Base-by-base conservation (phyloP, 2,888 invertebrate species). In the Phaedon cochleariae region DNA sequence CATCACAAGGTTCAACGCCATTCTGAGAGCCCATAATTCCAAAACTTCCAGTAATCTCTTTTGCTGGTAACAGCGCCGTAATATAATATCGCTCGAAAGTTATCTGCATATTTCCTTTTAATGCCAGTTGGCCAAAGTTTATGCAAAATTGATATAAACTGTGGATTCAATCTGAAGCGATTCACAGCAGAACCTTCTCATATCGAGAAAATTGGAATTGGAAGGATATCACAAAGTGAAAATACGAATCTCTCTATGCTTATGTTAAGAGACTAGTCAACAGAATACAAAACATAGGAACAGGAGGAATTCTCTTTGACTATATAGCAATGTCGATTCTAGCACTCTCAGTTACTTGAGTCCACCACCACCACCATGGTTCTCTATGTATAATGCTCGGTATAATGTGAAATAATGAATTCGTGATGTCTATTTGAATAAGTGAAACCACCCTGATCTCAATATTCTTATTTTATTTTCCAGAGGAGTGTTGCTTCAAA, bases 401-500 rank as follows among this genome's bases (percentile, higher is more conserved):
- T n/a, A n/a, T n/a, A n/a, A n/a, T n/a, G n/a, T n/a, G n/a, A n/a
- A n/a, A n/a, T n/a, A n/a, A n/a, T n/a, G n/a, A n/a, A n/a, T n/a
- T n/a, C n/a, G n/a, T n/a, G n/a, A n/a, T n/a, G n/a, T n/a, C n/a
- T n/a, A n/a, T n/a, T n/a, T n/a, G n/a, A n/a, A n/a, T n/a, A n/a
- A n/a, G n/a, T n/a, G n/a, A n/a, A n/a, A n/a, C n/a, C n/a, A n/a
- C n/a, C n/a, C n/a, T n/a, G n/a, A n/a, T n/a, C n/a, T n/a, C n/a
- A n/a, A n/a, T n/a, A n/a, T n/a, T n/a, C n/a, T n/a, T n/a, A 3
- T 26, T n/a, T 41, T 41, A 2, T 10, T 15, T 90, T 90, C 68
- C 90, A 96, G 96, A 83, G 97, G 97, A 69, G 94, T 96, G 81
- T 86, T 97, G 80, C 90, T 94, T 77, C 96, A 97, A 85, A 93